These are phyloP conservation scores for Catharus ustulatus DNA, from an alignment of 2,797 vertebrate genomes.

Conservation along the genomic window DNA sequence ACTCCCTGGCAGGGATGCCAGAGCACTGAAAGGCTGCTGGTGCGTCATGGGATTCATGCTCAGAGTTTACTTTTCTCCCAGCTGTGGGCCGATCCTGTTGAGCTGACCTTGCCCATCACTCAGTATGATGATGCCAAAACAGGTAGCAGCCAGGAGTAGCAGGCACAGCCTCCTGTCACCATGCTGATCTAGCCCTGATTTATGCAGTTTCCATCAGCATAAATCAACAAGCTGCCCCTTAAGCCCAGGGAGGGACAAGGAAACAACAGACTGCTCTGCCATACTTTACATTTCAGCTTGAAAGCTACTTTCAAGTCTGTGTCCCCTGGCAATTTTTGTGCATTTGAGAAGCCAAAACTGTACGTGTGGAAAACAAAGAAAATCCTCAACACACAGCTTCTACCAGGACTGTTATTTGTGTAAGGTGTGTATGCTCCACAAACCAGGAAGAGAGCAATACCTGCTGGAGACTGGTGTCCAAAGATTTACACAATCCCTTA, in stretches of 20 bases:
- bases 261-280: background rate
- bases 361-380: background rate
- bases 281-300: background rate
- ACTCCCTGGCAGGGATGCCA: background rate
- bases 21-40: background rate
- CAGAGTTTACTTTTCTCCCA: background rate
- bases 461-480: background rate
- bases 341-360: background rate
- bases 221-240: background rate
- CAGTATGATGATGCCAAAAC: background rate
- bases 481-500: background rate
- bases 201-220: background rate
- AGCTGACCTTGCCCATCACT: background rate
- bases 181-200: background rate
- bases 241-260: background rate
- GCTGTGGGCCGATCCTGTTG: background rate
- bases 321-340: background rate
- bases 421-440: background rate
- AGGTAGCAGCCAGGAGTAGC: background rate
- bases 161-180: background rate
- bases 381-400: background rate
- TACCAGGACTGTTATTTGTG: background rate
- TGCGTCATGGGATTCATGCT: background rate
- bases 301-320: background rate
- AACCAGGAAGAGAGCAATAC: background rate